Conservation (phyloP, 2,797 vertebrate genomes). For the Hypotaenidia okinawae region DNA sequence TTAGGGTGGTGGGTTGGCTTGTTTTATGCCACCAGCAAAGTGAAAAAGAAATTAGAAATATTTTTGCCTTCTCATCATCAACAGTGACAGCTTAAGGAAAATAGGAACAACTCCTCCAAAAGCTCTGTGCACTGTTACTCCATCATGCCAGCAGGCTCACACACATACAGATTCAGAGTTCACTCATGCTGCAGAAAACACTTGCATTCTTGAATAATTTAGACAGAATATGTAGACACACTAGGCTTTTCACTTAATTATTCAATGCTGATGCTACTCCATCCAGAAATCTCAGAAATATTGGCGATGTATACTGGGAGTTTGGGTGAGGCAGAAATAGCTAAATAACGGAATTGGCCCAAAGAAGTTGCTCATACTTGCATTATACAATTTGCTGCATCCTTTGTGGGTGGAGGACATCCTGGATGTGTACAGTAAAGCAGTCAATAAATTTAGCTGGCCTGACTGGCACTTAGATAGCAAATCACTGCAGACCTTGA, state of each 20-base stretch:
- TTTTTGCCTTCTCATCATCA: background rate
- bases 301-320: background rate
- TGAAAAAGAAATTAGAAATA: constrained; percentile 14
- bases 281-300: constrained; percentile 3
- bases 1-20: background rate
- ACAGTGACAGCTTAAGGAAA: background rate
- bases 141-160: background rate
- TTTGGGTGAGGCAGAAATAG: background rate
- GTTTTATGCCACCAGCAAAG: background rate
- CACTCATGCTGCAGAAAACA: background rate
- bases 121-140: background rate
- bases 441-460: background rate
- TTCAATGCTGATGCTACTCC: background rate
- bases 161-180: background rate
- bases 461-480: background rate
- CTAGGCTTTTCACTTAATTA: background rate
- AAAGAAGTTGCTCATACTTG: background rate
- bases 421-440: background rate
- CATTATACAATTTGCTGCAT: background rate
- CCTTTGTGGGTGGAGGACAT: background rate
- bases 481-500: background rate
- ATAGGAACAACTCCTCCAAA: background rate
- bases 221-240: background rate
- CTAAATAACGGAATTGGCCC: background rate
- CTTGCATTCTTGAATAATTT: constrained; percentile 25